Conservation (phyloP, 53 echinoderm and acorn worm genomes). For the Mesocentrotus franciscanus region DNA sequence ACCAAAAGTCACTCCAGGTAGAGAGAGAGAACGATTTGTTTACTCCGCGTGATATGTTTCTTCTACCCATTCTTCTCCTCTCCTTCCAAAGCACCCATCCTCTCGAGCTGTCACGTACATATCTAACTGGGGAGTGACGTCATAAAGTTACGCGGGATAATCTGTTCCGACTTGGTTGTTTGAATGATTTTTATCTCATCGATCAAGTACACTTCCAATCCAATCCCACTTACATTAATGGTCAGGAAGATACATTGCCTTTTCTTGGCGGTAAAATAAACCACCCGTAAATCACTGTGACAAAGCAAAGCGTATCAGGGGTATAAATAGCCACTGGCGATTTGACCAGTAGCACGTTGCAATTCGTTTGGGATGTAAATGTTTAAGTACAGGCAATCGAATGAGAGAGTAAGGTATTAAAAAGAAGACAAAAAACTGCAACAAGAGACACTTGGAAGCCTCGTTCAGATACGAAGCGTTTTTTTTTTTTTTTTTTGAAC, state of each 20-base stretch:
- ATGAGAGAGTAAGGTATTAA: no score
- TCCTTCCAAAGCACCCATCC: neutral
- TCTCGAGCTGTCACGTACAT: neutral
- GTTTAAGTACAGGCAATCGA: no score
- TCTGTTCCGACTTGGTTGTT: constrained; percentile 8
- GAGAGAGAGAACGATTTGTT: no score
- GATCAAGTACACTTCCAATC: constrained; percentile 15
- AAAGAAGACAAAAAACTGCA: no score
- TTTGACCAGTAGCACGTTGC: neutral
- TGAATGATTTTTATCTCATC: constrained; percentile 40
- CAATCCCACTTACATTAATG: constrained; percentile 22
- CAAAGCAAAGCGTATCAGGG: neutral
- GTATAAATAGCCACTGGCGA: neutral
- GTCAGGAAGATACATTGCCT: constrained; percentile 3
- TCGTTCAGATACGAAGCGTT: no score
- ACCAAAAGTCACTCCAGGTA: no score
- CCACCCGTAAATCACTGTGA: constrained; percentile 1
- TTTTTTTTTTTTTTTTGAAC: no score
- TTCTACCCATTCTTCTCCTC: neutral
- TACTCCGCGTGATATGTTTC: no score
- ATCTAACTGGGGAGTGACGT: constrained; percentile 1
- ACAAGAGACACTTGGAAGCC: no score
- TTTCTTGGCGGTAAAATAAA: neutral
- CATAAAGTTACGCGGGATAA: neutral
- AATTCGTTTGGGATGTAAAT: no score